phyloP scores from a whole-genome alignment of 2,113 vertebrate species.

The Hippocampus mohnikei region DNA sequence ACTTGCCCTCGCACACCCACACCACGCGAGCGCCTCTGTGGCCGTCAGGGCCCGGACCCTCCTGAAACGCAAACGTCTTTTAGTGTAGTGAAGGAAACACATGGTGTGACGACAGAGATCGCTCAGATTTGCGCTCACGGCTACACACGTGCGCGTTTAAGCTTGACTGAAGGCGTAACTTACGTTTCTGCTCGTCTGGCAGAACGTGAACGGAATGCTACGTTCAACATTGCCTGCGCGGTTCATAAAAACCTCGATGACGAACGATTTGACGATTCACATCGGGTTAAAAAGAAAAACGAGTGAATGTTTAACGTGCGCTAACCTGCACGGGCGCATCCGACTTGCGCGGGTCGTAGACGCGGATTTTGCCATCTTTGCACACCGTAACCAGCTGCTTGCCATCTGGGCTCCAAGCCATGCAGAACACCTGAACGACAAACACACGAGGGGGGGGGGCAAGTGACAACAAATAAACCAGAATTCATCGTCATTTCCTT shows the following conservation, averaged over 20 bases:
- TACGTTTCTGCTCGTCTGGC: no score
- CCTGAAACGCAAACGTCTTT: conserved; percentile 60
- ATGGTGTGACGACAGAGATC: no score
- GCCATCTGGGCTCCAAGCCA: conserved; percentile 90
- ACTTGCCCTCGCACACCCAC: conserved; percentile 84
- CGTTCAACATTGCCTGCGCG: no score
- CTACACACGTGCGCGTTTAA: no score
- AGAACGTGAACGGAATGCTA: no score
- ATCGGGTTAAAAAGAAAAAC: no score
- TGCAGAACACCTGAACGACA: conserved; percentile 81
- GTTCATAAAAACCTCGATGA: no score
- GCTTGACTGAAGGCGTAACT: no score
- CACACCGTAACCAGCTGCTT: conserved; percentile 84
- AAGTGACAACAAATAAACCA: neutral
- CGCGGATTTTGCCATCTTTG: conserved; percentile 84
- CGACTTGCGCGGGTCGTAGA: conserved; percentile 82
- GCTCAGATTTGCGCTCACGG: no score
- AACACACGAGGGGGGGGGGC: neutral
- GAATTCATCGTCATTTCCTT: no score
- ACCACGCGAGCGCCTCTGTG: conserved; percentile 85
- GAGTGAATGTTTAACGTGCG: no score
- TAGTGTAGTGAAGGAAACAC: neutral
- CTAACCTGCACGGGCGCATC: conserved; percentile 78
- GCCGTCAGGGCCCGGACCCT: conserved; percentile 87
- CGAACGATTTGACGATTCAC: no score